Percentiles rank a stretch among this genome's conserved stretches.
Evolutionary conservation across 2,797 vertebrate species (phyloP).

Genomic region (Sebastes oblongus): DNA sequence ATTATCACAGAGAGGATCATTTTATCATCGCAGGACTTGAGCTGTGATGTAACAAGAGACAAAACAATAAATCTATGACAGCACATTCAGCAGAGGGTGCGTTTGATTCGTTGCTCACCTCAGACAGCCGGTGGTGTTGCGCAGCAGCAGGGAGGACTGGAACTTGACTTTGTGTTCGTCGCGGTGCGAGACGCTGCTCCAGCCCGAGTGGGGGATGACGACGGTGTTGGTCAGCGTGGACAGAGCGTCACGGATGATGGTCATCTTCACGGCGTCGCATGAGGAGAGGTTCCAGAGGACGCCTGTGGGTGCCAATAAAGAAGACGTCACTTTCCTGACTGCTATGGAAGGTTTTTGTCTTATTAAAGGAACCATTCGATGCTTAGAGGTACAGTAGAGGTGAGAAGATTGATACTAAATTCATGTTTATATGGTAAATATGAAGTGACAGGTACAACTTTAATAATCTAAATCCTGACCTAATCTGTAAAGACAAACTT

Average conservation of each 20-base stretch:
- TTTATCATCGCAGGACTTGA: not conserved
- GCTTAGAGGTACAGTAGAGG: not conserved
- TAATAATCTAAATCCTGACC: not conserved
- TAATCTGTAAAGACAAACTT: not conserved
- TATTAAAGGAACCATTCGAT: not conserved
- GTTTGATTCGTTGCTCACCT: constrained; percentile 79
- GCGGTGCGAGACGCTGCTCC: constrained; percentile 92
- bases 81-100: not conserved
- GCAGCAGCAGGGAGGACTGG: constrained; percentile 93
- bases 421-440: not conserved
- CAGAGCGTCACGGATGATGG: constrained; percentile 94
- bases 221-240: constrained; percentile 92
- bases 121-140: constrained; percentile 96
- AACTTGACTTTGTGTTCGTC: constrained; percentile 96
- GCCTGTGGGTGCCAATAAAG: constrained; percentile 72
- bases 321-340: not conserved
- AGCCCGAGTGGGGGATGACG: constrained; percentile 95
- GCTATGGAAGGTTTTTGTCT: not conserved
- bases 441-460: not conserved
- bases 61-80: not conserved
- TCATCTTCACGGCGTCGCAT: constrained; percentile 97
- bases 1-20: not conserved
- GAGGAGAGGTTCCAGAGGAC: constrained; percentile 99
- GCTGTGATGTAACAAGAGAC: not conserved
- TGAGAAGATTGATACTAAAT: no score